phyloP scores from a whole-genome alignment of 2,113 vertebrate species.

The Oryzias woworae region DNA sequence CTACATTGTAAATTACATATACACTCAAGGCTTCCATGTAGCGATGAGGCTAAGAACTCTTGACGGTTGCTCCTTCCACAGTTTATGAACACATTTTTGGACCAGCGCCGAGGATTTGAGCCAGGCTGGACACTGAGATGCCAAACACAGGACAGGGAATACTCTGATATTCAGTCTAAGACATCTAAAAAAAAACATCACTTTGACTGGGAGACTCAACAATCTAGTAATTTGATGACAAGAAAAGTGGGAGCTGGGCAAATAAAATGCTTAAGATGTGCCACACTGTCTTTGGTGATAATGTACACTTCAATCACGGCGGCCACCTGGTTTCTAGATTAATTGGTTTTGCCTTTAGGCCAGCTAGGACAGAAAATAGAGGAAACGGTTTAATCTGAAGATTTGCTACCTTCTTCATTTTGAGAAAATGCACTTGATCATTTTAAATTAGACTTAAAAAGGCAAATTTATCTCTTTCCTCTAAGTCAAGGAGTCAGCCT shows the following conservation, averaged over 20 bases:
- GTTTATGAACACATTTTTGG: too few relatives aligned
- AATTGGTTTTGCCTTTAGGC: constrained; percentile 25
- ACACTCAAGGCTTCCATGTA: too few relatives aligned
- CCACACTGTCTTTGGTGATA: constrained; percentile 41
- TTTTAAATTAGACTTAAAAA: constrained; percentile 41
- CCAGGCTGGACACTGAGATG: too few relatives aligned
- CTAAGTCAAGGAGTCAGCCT: constrained; percentile 49
- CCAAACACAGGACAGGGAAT: too few relatives aligned
- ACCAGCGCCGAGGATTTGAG: too few relatives aligned
- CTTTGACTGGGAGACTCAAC: too few relatives aligned
- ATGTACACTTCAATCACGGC: constrained; percentile 51
- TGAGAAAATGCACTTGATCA: constrained; percentile 44
- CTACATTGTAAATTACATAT: too few relatives aligned
- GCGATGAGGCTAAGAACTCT: too few relatives aligned
- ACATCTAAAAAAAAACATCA: too few relatives aligned
- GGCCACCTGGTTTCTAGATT: constrained; percentile 24
- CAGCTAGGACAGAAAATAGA: constrained; percentile 28
- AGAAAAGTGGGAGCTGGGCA: constrained; percentile 14
- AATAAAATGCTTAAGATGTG: constrained; percentile 18
- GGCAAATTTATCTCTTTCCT: constrained; percentile 45
- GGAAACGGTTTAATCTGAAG: constrained; percentile 26
- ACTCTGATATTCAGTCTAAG: too few relatives aligned
- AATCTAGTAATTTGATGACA: too few relatives aligned
- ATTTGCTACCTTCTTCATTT: constrained; percentile 3
- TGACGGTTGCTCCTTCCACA: too few relatives aligned